Evolutionary conservation across 2,113 vertebrate genomes (phyloP), one percentile per base, ranked within the genome.

Genomic region (Mionectes macconnelli): DNA sequence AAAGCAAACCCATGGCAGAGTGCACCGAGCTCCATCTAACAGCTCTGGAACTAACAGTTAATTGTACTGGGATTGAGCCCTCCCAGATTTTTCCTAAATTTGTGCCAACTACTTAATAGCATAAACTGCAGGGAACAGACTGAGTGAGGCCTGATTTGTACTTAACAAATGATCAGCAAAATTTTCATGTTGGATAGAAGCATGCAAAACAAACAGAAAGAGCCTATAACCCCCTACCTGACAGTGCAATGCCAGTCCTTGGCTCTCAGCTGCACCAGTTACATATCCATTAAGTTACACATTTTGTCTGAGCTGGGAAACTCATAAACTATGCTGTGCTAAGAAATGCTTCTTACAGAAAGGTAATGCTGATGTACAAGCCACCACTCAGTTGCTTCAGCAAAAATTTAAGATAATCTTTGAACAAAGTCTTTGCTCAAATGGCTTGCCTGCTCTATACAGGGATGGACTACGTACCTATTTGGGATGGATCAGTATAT

Each of bases 51-150:
- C 66, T 30, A 89, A 75, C 24, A 84, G 62, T 25, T 93, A 89
- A 84, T 68, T 89, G 74, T 31, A 78, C 49, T 37, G 87, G 80
- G 87, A 89, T 15, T 63, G 42, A 93, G 75, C 55, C 63, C 87
- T 83, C 72, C 55, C 75, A 94, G 55, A 87, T 78, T 96, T 88
- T 91, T 59, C 87, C 52, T 63, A 93, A 59, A 88, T 92, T 86
- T 73, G 42, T 92, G 85, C 83, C 90, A 92, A 59, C 45, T 68
- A 52, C 53, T 86, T 90, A 92, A 86, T 37, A 86, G 75, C 60
- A 86, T 0, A 4, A 90, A 90, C 91, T 93, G 63, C 60, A 90
- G 89, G 50, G 67, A 84, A 69, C 37, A 86, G 67, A 80, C 44
- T 0, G 16, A 90, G 70, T 4, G 39, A 86, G 60, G 72, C 39